These are phyloP conservation scores for Stenolophus ochropezus DNA, from an alignment of 2,888 invertebrate genomes.

Conservation along the genomic window DNA sequence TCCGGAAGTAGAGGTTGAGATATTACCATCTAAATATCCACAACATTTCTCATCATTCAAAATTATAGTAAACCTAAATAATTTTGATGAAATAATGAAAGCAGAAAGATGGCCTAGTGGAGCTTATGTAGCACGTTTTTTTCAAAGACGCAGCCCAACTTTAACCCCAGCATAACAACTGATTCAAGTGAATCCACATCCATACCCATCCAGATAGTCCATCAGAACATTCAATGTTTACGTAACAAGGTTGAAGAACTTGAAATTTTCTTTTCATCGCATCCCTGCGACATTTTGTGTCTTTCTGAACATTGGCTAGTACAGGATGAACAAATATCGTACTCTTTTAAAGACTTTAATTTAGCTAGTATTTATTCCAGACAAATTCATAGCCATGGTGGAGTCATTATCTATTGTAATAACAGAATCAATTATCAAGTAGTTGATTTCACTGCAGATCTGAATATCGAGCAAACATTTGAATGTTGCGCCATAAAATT, in stretches of 20 bases:
- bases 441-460: not conserved
- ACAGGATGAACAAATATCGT: not conserved
- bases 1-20: not conserved
- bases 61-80: not conserved
- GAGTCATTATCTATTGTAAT: not conserved
- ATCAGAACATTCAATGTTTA: not conserved
- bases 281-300: slow-evolving; percentile 7
- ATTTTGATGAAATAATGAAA: not conserved
- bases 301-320: not conserved
- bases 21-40: not conserved
- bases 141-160: not conserved
- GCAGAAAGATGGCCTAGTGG: not conserved
- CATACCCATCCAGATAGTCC: not conserved
- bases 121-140: not conserved
- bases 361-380: not conserved
- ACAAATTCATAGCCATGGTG: not conserved
- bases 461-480: not conserved
- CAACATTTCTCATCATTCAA: not conserved
- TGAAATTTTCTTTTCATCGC: not conserved
- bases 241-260: not conserved
- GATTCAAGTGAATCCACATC: not conserved
- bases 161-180: no score
- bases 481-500: not conserved
- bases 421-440: not conserved
- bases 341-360: not conserved